Evolutionary conservation across 1,140 invertebrate genomes (phyloP), one percentile per base, ranked within the genome.

Genomic region (Neotoxoptera formosana): DNA sequence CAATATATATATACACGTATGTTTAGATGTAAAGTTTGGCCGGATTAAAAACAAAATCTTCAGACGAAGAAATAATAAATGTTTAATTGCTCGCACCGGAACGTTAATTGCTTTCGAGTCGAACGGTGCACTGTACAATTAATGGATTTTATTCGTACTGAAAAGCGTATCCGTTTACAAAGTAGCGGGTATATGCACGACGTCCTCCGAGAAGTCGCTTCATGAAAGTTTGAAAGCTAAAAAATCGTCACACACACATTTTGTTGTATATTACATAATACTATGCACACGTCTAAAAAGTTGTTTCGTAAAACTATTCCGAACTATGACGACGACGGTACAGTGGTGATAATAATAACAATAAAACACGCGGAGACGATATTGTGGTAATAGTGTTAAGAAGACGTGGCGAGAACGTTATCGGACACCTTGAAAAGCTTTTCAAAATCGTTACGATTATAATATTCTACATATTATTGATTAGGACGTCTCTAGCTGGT

Each of bases 91-190:
- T 76, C 30, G 60, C 30, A 17, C 60, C 30, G 60, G 60, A n/a
- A n/a, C 60, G 60, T 76, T 76, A 76, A 76, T 76, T 76, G 60
- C n/a, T 76, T 76, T 76, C 60, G 60, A 76, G n/a, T 76, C 30
- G n/a, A 76, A n/a, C n/a, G 60, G 17, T 76, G n/a, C 17, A n/a
- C 30, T 76, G 17, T n/a, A n/a, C n/a, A 76, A 76, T 34, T 76
- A 76, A 76, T 76, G 60, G 60, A 14, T 76, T 76, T 76, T 76
- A 17, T 76, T 76, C 30, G 30, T 17, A 76, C 30, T 0, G n/a
- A 67, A 76, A n/a, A 7, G 60, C 4, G 8, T 17, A 76, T n/a
- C 14, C 4, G 14, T n/a, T 17, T 17, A 76, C n/a, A 76, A 1
- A n/a, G n/a, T n/a, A n/a, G 30, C 11, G 14, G 1, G 0, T n/a